Percentiles rank a stretch among this genome's conserved stretches.
phyloP scores from a whole-genome alignment of 2,888 invertebrate genomes.

The Agrotis ipsilon region DNA sequence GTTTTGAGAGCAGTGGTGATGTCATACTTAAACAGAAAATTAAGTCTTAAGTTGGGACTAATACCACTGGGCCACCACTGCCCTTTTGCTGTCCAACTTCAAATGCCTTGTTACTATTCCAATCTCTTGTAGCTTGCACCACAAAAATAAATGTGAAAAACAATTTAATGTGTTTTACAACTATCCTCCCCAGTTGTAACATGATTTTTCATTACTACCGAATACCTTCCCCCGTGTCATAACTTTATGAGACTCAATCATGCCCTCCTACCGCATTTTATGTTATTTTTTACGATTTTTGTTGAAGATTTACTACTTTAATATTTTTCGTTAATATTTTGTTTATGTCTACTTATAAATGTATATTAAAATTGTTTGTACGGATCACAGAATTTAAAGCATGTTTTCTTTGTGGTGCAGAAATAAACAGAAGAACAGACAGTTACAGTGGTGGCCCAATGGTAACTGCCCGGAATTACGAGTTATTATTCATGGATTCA shows the following conservation, averaged over 20 bases:
- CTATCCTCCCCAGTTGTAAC: slow-evolving; percentile 72
- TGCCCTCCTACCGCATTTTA: slow-evolving; percentile 42
- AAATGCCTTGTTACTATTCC: background rate
- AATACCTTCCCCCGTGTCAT: slow-evolving; percentile 66
- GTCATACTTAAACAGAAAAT: too few relatives aligned
- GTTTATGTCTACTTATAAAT: slow-evolving; percentile 28
- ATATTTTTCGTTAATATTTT: slow-evolving; percentile 38
- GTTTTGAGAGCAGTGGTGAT: too few relatives aligned
- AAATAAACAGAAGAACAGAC: too few relatives aligned
- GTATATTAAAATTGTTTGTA: slow-evolving; percentile 21
- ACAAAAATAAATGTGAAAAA: slow-evolving; percentile 62
- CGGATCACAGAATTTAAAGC: background rate
- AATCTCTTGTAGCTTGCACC: slow-evolving; percentile 46
- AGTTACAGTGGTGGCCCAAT: too few relatives aligned
- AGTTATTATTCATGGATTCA: too few relatives aligned
- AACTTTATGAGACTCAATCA: slow-evolving; percentile 67
- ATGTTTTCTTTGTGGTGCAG: too few relatives aligned
- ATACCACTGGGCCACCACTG: too few relatives aligned
- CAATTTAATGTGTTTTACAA: slow-evolving; percentile 80
- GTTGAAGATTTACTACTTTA: slow-evolving; percentile 56
- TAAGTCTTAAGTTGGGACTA: too few relatives aligned
- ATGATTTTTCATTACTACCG: slow-evolving; percentile 81
- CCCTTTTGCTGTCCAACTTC: too few relatives aligned
- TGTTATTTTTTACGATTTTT: slow-evolving; percentile 50
- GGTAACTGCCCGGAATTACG: too few relatives aligned